Percentiles rank a stretch among this genome's conserved stretches.
These are phyloP conservation scores for Iphiclides podalirius DNA, from an alignment of 2,888 invertebrate species.

Conservation along the genomic window DNA sequence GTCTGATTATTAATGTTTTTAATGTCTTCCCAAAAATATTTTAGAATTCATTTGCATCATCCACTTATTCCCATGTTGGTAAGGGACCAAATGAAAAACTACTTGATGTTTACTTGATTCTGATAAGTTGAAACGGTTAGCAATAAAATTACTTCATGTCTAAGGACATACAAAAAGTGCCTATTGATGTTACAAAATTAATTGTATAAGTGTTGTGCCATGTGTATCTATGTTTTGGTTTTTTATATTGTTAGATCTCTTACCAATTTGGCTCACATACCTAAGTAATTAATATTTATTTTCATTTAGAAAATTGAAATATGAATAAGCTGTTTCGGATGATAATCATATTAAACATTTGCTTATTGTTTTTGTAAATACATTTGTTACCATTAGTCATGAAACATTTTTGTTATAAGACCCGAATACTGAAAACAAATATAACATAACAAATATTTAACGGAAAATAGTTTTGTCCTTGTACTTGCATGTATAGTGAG, in stretches of 20 bases:
- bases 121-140: constrained; percentile 33
- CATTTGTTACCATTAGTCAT: constrained; percentile 58
- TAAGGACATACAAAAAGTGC: constrained; percentile 49
- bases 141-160: constrained; percentile 39
- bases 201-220: constrained; percentile 49
- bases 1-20: constrained; percentile 16
- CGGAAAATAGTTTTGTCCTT: constrained; percentile 49
- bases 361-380: constrained; percentile 30
- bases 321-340: constrained; percentile 14
- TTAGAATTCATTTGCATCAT: constrained; percentile 23
- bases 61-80: constrained; percentile 40
- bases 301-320: too few species aligned
- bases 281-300: constrained; percentile 29
- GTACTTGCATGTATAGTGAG: constrained; percentile 75
- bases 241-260: constrained; percentile 43
- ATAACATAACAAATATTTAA: constrained; percentile 51
- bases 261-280: constrained; percentile 50
- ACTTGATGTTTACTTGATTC: constrained; percentile 17
- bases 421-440: constrained; percentile 49
- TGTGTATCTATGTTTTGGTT: constrained; percentile 26
- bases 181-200: constrained; percentile 50
- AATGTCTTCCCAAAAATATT: constrained; percentile 38
- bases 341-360: constrained; percentile 5
- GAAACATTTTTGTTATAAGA: constrained; percentile 30
- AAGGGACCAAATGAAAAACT: constrained; percentile 42